Evolutionary conservation across 2,113 vertebrate genomes (phyloP).

Genomic region (Atlantisia rogersi): DNA sequence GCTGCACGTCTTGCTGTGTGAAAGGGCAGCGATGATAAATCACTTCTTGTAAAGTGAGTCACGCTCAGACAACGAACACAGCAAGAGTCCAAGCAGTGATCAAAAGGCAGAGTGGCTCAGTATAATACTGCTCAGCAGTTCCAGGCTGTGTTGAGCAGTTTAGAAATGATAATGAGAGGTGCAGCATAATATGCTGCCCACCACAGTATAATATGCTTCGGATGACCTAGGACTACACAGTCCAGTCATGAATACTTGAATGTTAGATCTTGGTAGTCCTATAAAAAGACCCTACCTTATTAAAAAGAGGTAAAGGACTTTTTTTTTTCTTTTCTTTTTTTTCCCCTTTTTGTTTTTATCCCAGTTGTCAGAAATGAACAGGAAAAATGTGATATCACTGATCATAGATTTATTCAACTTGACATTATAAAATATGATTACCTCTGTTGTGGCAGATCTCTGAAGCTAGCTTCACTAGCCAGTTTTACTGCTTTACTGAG

Average conservation of each 20-base stretch:
- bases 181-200: not conserved
- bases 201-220: not conserved
- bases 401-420: not conserved
- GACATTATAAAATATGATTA: not conserved
- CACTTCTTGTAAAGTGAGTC: not conserved
- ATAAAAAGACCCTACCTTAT: not conserved
- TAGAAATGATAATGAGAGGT: not conserved
- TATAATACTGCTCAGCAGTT: not conserved
- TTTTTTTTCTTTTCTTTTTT: not conserved
- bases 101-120: not conserved
- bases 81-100: constrained; percentile 7
- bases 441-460: not conserved
- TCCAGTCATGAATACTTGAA: not conserved
- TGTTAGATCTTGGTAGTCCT: not conserved
- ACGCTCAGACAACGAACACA: not conserved
- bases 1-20: not conserved
- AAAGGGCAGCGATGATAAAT: not conserved
- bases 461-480: not conserved
- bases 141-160: not conserved
- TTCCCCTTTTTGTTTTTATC: too few species aligned
- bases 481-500: not conserved
- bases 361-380: not conserved
- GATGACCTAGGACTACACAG: not conserved
- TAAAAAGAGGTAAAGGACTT: not conserved
- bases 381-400: not conserved